phyloP scores from a whole-genome alignment of 2,888 invertebrate species.

The Blera fallax region DNA sequence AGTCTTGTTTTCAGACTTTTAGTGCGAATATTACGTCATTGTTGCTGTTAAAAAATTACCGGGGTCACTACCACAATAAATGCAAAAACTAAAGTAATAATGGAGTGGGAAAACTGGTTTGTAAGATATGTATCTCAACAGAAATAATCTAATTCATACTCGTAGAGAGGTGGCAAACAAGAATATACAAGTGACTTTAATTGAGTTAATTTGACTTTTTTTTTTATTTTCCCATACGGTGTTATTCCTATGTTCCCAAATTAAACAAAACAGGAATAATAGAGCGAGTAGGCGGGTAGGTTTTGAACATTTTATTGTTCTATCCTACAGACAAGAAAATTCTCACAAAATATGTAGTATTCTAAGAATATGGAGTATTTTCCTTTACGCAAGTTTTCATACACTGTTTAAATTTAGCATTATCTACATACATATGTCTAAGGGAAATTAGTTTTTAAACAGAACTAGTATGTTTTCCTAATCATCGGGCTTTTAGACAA shows the following conservation, averaged over 20 bases:
- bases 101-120: conserved; percentile 66
- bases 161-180: conserved; percentile 15
- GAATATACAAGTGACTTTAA: conserved; percentile 46
- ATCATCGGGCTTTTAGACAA: neutral
- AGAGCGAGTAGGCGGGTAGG: neutral
- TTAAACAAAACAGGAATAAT: conserved; percentile 9
- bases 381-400: neutral
- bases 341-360: neutral
- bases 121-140: neutral
- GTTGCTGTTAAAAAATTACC: conserved; percentile 27
- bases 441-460: neutral
- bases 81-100: conserved; percentile 35
- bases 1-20: conserved; percentile 5
- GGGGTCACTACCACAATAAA: conserved; percentile 61
- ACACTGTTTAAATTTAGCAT: neutral
- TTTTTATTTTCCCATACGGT: conserved; percentile 36
- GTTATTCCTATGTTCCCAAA: conserved; percentile 3
- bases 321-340: neutral
- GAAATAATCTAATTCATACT: conserved; percentile 14
- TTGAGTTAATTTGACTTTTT: conserved; percentile 27
- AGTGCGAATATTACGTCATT: conserved; percentile 51
- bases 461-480: neutral
- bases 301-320: neutral
- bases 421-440: neutral
- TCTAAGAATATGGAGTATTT: neutral